Base-by-base conservation (phyloP, 2,113 vertebrate genomes). In the Hydrochoerus hydrochaeris region DNA sequence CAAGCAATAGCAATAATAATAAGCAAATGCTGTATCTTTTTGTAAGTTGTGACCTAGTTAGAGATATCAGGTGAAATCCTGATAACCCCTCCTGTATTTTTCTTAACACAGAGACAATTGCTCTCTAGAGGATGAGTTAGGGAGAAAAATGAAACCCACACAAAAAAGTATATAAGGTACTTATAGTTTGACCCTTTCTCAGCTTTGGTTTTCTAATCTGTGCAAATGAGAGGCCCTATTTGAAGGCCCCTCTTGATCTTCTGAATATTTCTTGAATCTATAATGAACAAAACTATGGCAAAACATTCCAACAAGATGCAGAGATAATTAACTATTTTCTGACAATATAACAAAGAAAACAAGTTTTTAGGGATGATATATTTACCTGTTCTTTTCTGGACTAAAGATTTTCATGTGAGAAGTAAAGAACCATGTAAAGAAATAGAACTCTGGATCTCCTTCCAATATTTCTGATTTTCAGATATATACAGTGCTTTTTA, bases 381-480 rank as follows among this genome's bases (percentile, higher is more conserved):
- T 90, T 62, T 26, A 9, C 24, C 80, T 54, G 10, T 38, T 77
- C n/a, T 85, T 88, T 69, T 30, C 54, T 38, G 32, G 75, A 83
- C 30, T 54, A 3, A 67, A 85, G 77, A 24, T 52, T 75, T 41
- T 20, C 19, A 84, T 11, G 20, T 75, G 24, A 83, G 30, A 93
- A 88, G 13, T 38, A 38, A 96, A 85, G 30, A 82, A 3, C 7
- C 52, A 82, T 73, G 49, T 65, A 89, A 92, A 96, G 75, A 96
- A 95, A 41, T 57, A 82, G 0, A 95, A 77, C n/a, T 81, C 32
- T 90, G n/a, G 65, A 54, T 86, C 44, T 81, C 32, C 62, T 63
- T 75, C 77, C 46, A 30, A 16, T 90, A 62, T 69, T 88, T 97
- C 28, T 78, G 13, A 92, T 90, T 90, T 96, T 86, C 71, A 92